Conservation (phyloP, 30 jellyfish, hydroid and myxozoan species). For the Rhopilema esculentum region DNA sequence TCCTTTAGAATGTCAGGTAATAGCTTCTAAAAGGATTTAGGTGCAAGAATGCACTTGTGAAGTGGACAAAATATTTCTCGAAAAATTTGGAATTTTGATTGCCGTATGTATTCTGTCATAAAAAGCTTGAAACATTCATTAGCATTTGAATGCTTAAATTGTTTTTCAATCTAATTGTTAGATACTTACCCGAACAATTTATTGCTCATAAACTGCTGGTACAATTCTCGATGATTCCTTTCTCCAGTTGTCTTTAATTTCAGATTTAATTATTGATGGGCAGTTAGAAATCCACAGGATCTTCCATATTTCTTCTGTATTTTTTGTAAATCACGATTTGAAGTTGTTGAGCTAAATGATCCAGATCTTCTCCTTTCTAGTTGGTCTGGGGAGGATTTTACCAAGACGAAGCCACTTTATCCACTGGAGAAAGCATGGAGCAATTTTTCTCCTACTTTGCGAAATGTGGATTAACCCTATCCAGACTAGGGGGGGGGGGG, state of each 20-base stretch:
- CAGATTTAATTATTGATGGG: neutral
- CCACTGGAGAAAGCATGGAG: constrained; percentile 69
- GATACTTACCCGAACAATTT: neutral
- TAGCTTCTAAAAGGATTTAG: neutral
- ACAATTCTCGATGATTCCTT: neutral
- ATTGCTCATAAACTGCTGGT: neutral
- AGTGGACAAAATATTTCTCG: neutral
- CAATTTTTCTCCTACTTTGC: constrained; percentile 65
- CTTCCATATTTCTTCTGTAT: neutral
- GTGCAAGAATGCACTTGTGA: neutral
- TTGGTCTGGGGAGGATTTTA: constrained; percentile 66
- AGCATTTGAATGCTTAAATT: neutral
- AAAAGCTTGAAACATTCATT: neutral
- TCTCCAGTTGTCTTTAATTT: neutral
- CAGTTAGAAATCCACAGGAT: neutral
- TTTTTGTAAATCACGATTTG: neutral
- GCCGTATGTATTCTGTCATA: neutral
- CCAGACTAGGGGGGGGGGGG: no score
- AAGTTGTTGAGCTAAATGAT: neutral
- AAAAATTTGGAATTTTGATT: neutral
- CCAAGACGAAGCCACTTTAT: constrained; percentile 53
- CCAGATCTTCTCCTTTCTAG: constrained; percentile 11
- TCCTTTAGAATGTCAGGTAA: constrained; percentile 61
- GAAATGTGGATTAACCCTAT: constrained; percentile 68
- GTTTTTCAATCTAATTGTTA: neutral